Evolutionary conservation across 1,140 invertebrate genomes (phyloP).

Genomic region (Sweltsa coloradensis): DNA sequence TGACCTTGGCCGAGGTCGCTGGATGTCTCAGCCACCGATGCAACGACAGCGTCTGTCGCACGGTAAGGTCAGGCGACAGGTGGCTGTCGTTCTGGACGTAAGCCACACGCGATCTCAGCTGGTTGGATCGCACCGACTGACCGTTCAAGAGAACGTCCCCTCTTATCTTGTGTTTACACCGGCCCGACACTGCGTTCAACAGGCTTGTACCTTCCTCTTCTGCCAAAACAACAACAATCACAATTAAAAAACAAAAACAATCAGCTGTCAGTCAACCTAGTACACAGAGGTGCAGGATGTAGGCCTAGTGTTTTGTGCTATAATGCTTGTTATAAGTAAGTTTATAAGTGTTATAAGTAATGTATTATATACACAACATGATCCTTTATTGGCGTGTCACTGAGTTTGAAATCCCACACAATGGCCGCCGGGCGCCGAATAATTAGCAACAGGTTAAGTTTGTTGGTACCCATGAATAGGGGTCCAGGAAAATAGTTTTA

Average conservation of each 20-base stretch:
- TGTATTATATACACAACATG: no score
- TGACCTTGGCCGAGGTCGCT: slow-evolving; percentile 33
- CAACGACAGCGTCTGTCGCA: slow-evolving; percentile 36
- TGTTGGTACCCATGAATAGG: no score
- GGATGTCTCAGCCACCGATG: slow-evolving; percentile 26
- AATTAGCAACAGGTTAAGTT: no score
- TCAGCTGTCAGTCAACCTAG: no score
- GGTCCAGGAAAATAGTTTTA: no score
- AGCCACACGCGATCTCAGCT: slow-evolving; percentile 36
- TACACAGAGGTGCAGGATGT: no score
- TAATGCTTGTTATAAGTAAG: no score
- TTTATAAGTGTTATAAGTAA: no score
- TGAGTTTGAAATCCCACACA: no score
- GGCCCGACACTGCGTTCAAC: slow-evolving; percentile 67
- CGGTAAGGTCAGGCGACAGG: slow-evolving; percentile 33
- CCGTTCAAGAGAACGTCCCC: slow-evolving; percentile 83
- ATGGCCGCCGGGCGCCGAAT: slow-evolving; percentile 30
- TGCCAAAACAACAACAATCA: slow-evolving; percentile 14
- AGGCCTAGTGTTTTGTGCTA: no score
- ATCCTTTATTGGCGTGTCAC: slow-evolving; percentile 30
- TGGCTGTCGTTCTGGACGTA: slow-evolving; percentile 21
- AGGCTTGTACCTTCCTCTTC: slow-evolving; percentile 67
- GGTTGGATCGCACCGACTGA: slow-evolving; percentile 43
- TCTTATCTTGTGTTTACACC: slow-evolving; percentile 25
- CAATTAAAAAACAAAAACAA: not conserved